A percentile compares a stretch with the other conserved stretches of the same genome.
phyloP scores from a whole-genome alignment of 2,797 vertebrate genomes.

The Podarcis siculus region DNA sequence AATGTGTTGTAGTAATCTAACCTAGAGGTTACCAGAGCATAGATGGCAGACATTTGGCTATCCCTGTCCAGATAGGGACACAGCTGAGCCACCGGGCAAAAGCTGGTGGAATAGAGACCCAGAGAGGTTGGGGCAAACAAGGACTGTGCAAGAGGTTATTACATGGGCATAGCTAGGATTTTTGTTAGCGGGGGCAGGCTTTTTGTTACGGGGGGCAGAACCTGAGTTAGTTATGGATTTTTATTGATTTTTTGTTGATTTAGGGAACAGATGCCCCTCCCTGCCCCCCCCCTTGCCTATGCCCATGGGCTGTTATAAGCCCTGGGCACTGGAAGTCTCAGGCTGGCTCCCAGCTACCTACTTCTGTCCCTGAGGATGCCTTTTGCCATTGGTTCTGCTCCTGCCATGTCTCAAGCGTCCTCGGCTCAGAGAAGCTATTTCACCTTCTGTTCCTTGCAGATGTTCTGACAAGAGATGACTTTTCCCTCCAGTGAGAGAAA shows the following conservation, averaged over 20 bases:
- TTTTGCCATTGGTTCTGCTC: not conserved
- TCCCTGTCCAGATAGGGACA: no score
- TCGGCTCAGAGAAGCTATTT: not conserved
- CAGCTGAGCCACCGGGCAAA: no score
- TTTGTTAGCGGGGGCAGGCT: no score
- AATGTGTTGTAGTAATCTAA: no score
- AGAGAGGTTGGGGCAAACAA: not conserved
- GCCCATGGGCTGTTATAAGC: not conserved
- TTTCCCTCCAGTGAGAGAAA: not conserved
- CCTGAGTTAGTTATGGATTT: no score
- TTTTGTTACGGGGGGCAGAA: no score
- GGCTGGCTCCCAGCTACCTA: not conserved
- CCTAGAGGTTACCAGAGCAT: no score
- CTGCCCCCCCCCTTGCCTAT: not conserved
- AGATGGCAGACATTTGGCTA: no score
- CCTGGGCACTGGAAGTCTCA: not conserved
- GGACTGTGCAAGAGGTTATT: not conserved
- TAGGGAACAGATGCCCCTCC: no score
- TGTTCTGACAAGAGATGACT: no score
- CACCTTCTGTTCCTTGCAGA: not conserved
- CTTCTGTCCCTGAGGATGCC: not conserved
- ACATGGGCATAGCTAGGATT: no score
- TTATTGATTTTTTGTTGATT: no score
- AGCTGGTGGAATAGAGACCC: not conserved
- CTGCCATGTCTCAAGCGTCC: not conserved